phyloP scores from a whole-genome alignment of 2,113 vertebrate genomes.

The Chloropsis cyanopogon region DNA sequence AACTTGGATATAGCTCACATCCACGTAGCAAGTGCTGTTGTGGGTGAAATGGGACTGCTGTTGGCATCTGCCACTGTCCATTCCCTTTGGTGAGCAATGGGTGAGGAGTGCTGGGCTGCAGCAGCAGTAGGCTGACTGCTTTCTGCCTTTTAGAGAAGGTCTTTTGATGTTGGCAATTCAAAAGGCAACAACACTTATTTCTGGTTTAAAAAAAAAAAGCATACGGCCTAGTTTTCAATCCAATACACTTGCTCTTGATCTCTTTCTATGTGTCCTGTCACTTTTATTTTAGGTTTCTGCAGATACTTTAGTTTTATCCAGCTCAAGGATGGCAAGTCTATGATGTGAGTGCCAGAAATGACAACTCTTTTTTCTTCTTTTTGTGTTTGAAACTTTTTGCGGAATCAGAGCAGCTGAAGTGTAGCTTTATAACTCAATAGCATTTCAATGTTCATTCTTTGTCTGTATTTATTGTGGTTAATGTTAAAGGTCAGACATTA shows the following conservation, averaged over 20 bases:
- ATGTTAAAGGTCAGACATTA: background rate
- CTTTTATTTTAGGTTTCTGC: constrained; percentile 1
- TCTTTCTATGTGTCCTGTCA: background rate
- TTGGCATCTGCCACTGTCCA: background rate
- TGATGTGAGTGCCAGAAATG: background rate
- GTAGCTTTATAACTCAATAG: background rate
- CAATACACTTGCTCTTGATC: background rate
- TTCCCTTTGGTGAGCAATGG: background rate
- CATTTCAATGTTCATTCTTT: background rate
- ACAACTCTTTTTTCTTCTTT: background rate
- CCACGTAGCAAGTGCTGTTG: background rate
- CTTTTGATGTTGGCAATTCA: constrained; percentile 12
- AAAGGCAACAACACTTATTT: background rate
- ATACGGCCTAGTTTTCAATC: background rate
- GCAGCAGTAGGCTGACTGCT: background rate
- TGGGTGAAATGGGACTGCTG: background rate
- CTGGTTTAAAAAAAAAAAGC: background rate
- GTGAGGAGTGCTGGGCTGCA: background rate
- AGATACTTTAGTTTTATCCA: constrained; percentile 18
- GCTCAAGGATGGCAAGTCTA: background rate
- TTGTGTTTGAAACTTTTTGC: background rate
- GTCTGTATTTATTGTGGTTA: background rate
- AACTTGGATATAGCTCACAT: background rate
- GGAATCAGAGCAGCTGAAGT: background rate
- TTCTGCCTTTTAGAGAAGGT: background rate